phyloP scores from a whole-genome alignment of 2,113 vertebrate genomes.

The Jaculus jaculus region DNA sequence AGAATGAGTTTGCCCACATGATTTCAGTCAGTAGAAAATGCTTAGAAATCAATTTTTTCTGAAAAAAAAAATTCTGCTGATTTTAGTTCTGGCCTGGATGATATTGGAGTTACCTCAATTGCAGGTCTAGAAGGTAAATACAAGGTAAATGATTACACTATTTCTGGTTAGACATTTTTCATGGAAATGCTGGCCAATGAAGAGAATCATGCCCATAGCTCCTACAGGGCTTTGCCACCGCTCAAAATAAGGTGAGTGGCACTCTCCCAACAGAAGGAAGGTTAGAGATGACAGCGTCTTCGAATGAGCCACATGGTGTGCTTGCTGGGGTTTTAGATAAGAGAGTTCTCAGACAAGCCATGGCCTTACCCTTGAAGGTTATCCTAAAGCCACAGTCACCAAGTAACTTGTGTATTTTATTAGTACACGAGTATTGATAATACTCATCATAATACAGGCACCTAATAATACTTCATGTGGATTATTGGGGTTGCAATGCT shows the following conservation, averaged over 20 bases:
- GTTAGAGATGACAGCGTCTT: not conserved
- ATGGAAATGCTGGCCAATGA: conserved; percentile 63
- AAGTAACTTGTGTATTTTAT: not conserved
- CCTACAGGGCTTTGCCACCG: not conserved
- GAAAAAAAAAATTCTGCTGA: conserved; percentile 9
- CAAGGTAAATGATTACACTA: conserved; percentile 83
- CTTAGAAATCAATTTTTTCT: not conserved
- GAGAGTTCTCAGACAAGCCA: not conserved
- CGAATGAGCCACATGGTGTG: not conserved
- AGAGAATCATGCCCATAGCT: conserved; percentile 1
- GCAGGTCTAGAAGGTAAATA: conserved; percentile 81
- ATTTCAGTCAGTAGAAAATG: conserved; percentile 47
- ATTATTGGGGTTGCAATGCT: not conserved
- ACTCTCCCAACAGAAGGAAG: not conserved
- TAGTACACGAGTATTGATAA: too few species aligned
- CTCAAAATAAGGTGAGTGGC: conserved; percentile 2
- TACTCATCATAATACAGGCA: not conserved
- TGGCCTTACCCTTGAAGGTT: not conserved
- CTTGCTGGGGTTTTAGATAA: not conserved
- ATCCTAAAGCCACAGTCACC: not conserved
- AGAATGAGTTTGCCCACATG: not conserved
- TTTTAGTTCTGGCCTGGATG: conserved; percentile 19
- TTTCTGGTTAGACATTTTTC: conserved; percentile 77
- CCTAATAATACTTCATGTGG: not conserved
- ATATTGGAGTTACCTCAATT: conserved; percentile 32